Percentiles rank a stretch among this genome's conserved stretches.
phyloP scores from a whole-genome alignment of 2,797 vertebrate species.

The Myripristis jacobus region DNA sequence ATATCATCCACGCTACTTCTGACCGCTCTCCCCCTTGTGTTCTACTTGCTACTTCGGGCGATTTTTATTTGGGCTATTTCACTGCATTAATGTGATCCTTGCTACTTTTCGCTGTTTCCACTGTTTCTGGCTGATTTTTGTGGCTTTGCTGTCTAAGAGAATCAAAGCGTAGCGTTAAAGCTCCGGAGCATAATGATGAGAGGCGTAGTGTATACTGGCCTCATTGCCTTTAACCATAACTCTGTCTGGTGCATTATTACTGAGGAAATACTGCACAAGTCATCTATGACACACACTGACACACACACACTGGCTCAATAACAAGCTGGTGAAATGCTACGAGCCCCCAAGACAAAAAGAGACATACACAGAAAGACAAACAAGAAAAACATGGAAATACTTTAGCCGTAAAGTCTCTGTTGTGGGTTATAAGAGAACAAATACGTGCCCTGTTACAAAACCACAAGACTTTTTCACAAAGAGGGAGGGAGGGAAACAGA shows the following conservation, averaged over 20 bases:
- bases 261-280: slow-evolving; percentile 19
- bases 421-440: slow-evolving; percentile 47
- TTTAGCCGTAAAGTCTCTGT: slow-evolving; percentile 53
- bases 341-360: slow-evolving; percentile 41
- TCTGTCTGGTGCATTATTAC: slow-evolving; percentile 51
- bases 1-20: not conserved
- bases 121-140: slow-evolving; percentile 6
- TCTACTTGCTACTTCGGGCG: not conserved
- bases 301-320: slow-evolving; percentile 40
- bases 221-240: slow-evolving; percentile 13
- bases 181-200: slow-evolving; percentile 18
- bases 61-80: slow-evolving; percentile 12
- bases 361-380: too few relatives aligned
- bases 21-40: not conserved
- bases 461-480: slow-evolving; percentile 1
- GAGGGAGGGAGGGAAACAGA: slow-evolving; percentile 16
- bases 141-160: slow-evolving; percentile 27
- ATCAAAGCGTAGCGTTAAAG: slow-evolving; percentile 35
- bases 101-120: slow-evolving; percentile 8
- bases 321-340: slow-evolving; percentile 34
- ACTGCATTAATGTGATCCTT: slow-evolving; percentile 26
- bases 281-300: slow-evolving; percentile 27
- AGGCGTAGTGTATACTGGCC: slow-evolving; percentile 17
- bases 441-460: slow-evolving; percentile 39
- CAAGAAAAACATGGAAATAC: slow-evolving; percentile 12